A percentile compares a stretch with the other conserved stretches of the same genome.
phyloP scores from a whole-genome alignment of 2,888 invertebrate species.

The Aphidoletes aphidimyza region DNA sequence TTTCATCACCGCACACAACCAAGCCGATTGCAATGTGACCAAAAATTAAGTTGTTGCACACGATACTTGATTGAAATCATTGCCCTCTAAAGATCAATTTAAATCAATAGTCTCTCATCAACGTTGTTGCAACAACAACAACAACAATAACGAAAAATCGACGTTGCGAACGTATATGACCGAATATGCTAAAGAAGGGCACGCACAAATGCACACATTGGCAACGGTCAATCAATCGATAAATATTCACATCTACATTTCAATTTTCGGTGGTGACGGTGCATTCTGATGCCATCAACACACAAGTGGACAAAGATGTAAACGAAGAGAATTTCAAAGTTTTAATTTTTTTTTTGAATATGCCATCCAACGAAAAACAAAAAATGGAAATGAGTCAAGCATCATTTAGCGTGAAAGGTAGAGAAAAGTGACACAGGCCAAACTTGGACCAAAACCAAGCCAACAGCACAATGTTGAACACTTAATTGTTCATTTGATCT shows the following conservation, averaged over 20 bases:
- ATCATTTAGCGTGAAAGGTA: background rate
- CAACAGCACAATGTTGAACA: background rate
- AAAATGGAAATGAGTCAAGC: background rate
- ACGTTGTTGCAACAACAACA: background rate
- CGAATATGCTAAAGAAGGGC: too few relatives aligned
- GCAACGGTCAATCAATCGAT: too few relatives aligned
- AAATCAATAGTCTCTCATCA: slow-evolving; percentile 40
- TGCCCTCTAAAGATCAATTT: slow-evolving; percentile 25
- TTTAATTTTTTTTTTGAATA: background rate
- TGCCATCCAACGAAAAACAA: background rate
- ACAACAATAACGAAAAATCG: background rate
- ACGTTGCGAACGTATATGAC: background rate
- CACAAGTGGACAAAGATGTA: background rate
- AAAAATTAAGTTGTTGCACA: slow-evolving; percentile 22
- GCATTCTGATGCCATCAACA: background rate
- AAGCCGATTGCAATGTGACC: background rate
- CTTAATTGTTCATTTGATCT: slow-evolving; percentile 43
- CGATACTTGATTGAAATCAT: background rate
- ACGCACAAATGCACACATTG: background rate
- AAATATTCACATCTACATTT: too few relatives aligned
- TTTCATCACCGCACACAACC: background rate
- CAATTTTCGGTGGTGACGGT: too few relatives aligned
- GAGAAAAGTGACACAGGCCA: background rate
- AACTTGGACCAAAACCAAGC: background rate
- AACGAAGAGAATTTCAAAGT: slow-evolving; percentile 23